A percentile compares a stretch with the other conserved stretches of the same genome.
Conservation (phyloP, 2,113 vertebrate species). For the Lampris incognitus region DNA sequence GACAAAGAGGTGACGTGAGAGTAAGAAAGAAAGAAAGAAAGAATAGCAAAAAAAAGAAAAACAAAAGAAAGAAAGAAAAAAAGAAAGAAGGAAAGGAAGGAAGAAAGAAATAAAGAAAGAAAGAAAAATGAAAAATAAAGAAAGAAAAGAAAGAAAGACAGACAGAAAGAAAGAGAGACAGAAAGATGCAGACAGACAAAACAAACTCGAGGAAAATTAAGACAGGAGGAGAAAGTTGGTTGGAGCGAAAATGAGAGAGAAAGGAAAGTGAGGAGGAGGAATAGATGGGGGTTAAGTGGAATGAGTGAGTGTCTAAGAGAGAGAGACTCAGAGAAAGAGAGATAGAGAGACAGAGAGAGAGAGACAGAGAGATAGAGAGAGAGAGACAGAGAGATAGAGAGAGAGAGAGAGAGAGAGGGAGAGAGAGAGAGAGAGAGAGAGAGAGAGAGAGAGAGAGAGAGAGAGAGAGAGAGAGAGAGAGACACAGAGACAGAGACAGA, state of each 20-base stretch:
- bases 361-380: too few species aligned
- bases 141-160: slow-evolving; percentile 1
- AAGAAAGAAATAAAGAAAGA: slow-evolving; percentile 1
- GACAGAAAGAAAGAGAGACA: slow-evolving; percentile 10
- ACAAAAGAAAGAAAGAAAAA: slow-evolving; percentile 1
- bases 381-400: too few species aligned
- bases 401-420: too few species aligned
- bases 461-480: too few species aligned
- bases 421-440: too few species aligned
- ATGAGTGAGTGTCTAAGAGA: slow-evolving; percentile 11
- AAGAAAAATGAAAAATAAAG: slow-evolving; percentile 3
- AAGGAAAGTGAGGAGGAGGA: background rate
- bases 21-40: slow-evolving; percentile 11
- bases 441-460: too few species aligned
- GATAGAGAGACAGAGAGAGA: too few species aligned
- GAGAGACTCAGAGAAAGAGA: too few species aligned
- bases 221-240: too few species aligned
- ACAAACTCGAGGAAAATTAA: too few species aligned
- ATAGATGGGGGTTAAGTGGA: slow-evolving; percentile 46
- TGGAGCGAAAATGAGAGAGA: slow-evolving; percentile 12
- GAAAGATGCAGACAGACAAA: background rate
- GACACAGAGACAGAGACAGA: too few species aligned
- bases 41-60: slow-evolving; percentile 12
- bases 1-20: background rate
- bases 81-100: slow-evolving; percentile 12